Base-by-base conservation (phyloP, 2,888 invertebrate species). In the Notodonta dromedarius region DNA sequence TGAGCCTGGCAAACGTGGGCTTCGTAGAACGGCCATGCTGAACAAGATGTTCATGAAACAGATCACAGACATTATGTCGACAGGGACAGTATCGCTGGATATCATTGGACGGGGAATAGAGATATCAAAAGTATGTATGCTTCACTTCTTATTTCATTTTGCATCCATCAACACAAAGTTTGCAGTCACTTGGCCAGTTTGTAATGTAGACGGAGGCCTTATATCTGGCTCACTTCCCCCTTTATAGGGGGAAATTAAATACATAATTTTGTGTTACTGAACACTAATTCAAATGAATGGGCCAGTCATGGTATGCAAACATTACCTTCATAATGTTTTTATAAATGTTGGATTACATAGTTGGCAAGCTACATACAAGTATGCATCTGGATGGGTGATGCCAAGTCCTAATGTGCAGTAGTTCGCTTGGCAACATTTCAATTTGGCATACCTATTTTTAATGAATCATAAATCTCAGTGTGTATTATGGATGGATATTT, bases 11-110 rank as follows among this genome's bases (percentile, higher is more conserved):
- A 94, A 95, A 56, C 89, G 92, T 12, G 94, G 94, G 11, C 85
- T 89, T 0, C 94, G 96, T 51, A 94, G 97, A 74, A 89, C 95
- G 32, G 89, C 94, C 0, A 95, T 97, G 67, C 86, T 98, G 1
- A 97, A 97, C 83, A 97, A 97, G 86, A 80, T 97, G 57, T 97
- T 97, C 76, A 97, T 97, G 97, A 94, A 95, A 74, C 93, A 96
- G 63, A 95, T 98, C 9, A 96, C 97, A 0, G 97, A 97, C 82
- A 86, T 97, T 44, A 94, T 98, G 94, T 95, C 96, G 1, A 96
- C 96, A 0, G 96, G 97, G 1, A 95, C 96, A 72, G 90, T 94
- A 42, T 89, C 96, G 2, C 87, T 94, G 57, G 87, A 94, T 57
- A 88, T 97, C 65, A 73, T 95, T 13, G 96, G 96, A 9, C 92